These are phyloP conservation scores for Oceanodroma leucorhoa DNA, from an alignment of 2,797 vertebrate genomes.

Conservation along the genomic window DNA sequence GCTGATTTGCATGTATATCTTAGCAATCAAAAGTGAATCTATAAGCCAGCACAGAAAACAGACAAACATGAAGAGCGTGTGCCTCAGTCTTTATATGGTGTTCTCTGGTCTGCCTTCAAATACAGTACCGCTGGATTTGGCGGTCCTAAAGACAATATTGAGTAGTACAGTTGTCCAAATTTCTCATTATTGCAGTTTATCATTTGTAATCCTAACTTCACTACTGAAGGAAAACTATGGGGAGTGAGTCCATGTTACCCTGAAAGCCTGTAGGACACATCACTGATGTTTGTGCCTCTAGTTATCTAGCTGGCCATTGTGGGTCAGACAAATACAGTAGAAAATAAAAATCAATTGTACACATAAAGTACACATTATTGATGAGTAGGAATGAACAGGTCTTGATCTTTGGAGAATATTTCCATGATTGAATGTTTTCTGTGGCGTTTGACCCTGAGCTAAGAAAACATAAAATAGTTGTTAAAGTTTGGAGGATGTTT, in stretches of 20 bases:
- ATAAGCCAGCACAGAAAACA: background rate
- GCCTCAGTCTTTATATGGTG: rapidly evolving
- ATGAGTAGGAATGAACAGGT: slow-evolving; percentile 13
- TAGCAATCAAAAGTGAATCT: background rate
- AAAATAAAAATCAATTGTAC: slow-evolving; percentile 53
- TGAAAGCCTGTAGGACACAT: background rate
- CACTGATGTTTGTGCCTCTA: background rate
- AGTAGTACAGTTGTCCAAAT: background rate
- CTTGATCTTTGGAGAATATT: background rate
- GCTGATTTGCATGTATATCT: background rate
- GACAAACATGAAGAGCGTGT: rapidly evolving
- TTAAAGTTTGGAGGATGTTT: background rate
- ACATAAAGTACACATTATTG: slow-evolving; percentile 22
- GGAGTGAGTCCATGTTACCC: background rate
- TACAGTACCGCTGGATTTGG: background rate
- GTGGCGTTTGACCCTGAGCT: background rate
- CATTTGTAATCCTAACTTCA: background rate
- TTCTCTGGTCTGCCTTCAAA: background rate
- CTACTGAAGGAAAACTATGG: background rate
- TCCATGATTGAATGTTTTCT: background rate
- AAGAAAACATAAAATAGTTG: background rate
- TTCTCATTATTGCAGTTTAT: background rate
- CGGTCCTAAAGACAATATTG: rapidly evolving
- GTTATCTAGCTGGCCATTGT: background rate
- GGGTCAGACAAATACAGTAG: slow-evolving; percentile 16